Conservation (phyloP, 2,113 vertebrate species). For the Dipodomys ordii region DNA sequence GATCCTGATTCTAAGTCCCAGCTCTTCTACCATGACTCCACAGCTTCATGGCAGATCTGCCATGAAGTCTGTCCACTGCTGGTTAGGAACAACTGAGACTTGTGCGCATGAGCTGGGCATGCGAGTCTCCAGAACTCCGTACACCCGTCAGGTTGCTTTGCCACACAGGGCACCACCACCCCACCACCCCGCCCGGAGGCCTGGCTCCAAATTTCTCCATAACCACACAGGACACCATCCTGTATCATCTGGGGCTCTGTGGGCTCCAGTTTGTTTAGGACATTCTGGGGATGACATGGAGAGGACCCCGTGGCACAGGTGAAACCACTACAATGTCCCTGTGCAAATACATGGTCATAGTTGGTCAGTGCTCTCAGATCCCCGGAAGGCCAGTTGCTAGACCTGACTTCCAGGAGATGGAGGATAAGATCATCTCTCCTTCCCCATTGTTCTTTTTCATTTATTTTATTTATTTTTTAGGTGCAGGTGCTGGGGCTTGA, state of each 20-base stretch:
- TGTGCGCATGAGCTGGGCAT: neutral
- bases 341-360: neutral
- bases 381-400: neutral
- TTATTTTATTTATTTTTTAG: no score
- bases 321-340: rapidly evolving
- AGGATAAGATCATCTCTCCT: neutral
- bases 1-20: neutral
- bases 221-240: neutral
- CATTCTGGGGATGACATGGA: neutral
- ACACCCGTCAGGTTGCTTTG: neutral
- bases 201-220: neutral
- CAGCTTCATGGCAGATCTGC: neutral
- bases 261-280: neutral
- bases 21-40: rapidly evolving
- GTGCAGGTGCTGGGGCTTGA: no score
- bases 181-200: no score
- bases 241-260: neutral
- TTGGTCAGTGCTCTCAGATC: neutral
- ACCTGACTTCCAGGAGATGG: neutral
- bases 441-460: no score
- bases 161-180: neutral
- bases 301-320: neutral
- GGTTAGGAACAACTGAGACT: neutral
- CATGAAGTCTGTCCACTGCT: neutral
- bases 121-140: rapidly evolving